These are phyloP conservation scores for Parascotia fuliginaria DNA, from an alignment of 2,888 invertebrate genomes.

Conservation along the genomic window DNA sequence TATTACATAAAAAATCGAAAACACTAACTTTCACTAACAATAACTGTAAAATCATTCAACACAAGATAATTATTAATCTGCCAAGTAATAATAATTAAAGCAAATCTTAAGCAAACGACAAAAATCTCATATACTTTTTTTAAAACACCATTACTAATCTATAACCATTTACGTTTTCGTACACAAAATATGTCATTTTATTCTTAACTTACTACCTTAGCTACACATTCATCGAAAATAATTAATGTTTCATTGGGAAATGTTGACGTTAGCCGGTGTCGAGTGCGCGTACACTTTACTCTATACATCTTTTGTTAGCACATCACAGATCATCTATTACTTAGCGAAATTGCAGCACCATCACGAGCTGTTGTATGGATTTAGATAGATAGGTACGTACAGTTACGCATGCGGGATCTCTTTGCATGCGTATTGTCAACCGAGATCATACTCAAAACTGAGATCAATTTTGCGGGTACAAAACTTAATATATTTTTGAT, in stretches of 20 bases:
- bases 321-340: conserved; percentile 75
- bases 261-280: conserved; percentile 40
- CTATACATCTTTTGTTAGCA: conserved; percentile 67
- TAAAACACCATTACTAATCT: conserved; percentile 53
- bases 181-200: conserved; percentile 84
- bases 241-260: conserved; percentile 34
- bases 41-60: conserved; percentile 67
- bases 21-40: conserved; percentile 64
- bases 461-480: neutral
- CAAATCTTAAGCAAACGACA: conserved; percentile 72
- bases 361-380: neutral
- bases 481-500: neutral
- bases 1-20: conserved; percentile 59
- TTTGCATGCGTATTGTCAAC: neutral
- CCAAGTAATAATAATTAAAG: conserved; percentile 77
- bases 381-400: neutral
- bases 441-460: neutral
- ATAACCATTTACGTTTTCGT: conserved; percentile 58
- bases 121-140: conserved; percentile 56
- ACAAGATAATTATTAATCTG: conserved; percentile 65
- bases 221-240: conserved; percentile 47
- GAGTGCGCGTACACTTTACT: conserved; percentile 50
- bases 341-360: conserved; percentile 65
- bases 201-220: conserved; percentile 56
- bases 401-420: neutral